Conservation (phyloP, 1,140 invertebrate species). For the Cryptotermes secundus region DNA sequence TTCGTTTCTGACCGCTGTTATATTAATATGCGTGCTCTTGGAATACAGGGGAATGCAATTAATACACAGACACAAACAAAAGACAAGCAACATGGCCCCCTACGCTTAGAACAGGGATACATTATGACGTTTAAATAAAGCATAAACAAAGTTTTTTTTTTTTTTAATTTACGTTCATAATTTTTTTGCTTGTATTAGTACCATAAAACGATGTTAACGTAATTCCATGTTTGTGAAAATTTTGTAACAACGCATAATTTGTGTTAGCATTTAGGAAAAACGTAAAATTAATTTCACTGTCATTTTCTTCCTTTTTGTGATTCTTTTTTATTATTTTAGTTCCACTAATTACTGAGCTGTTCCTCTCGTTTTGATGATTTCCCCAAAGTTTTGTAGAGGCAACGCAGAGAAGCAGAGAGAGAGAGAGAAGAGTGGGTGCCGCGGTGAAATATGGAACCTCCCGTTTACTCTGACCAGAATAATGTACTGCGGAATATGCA, state of each 20-base stretch:
- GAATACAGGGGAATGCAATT: background rate
- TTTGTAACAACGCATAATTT: background rate
- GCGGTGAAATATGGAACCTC: background rate
- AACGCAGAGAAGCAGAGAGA: background rate
- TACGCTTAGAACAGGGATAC: background rate
- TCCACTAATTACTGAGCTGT: background rate
- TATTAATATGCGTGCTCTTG: too few species aligned
- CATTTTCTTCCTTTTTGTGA: background rate
- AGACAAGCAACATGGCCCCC: background rate
- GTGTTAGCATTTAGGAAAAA: background rate
- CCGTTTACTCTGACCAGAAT: conserved; percentile 1
- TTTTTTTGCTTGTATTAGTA: background rate
- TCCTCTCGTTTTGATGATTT: background rate
- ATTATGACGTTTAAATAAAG: background rate
- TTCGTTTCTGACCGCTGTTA: too few species aligned
- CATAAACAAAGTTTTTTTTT: background rate
- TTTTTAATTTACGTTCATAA: background rate
- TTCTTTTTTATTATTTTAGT: background rate
- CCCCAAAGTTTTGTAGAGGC: background rate
- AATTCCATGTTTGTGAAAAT: background rate
- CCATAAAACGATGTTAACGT: background rate
- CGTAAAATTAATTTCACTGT: background rate
- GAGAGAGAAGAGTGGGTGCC: background rate
- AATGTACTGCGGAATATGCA: conserved; percentile 3
- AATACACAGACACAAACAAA: background rate